A percentile compares a stretch with the other conserved stretches of the same genome.
Evolutionary conservation across 2,888 invertebrate species (phyloP).

Genomic region (Eudemis profundana): DNA sequence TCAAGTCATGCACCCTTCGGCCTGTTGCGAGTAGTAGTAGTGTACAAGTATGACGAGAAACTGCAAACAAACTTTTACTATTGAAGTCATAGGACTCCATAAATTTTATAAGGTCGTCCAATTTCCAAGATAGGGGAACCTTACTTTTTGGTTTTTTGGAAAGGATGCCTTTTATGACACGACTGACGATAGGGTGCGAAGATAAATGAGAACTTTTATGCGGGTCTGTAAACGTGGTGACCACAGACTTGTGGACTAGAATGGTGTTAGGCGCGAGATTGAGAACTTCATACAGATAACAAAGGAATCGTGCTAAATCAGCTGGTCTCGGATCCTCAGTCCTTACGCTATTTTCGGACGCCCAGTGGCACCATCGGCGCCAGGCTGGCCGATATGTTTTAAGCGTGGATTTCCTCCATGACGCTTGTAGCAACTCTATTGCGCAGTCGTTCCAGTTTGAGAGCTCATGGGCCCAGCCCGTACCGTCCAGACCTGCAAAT

Average conservation of each 20-base stretch:
- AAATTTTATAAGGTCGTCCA: not conserved
- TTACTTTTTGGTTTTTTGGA: not conserved
- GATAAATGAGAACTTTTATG: not conserved
- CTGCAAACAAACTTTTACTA: not conserved
- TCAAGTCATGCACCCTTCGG: not conserved
- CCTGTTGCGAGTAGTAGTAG: not conserved
- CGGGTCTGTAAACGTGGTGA: not conserved
- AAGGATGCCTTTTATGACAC: not conserved
- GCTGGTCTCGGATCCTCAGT: not conserved
- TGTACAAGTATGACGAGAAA: not conserved
- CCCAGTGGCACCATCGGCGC: not conserved
- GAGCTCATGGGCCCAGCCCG: slow-evolving; percentile 5
- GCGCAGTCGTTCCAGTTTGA: not conserved
- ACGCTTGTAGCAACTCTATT: not conserved
- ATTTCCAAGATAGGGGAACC: not conserved
- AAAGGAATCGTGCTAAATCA: not conserved
- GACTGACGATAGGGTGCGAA: not conserved
- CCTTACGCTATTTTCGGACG: not conserved
- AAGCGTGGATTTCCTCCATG: not conserved
- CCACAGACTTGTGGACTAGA: not conserved
- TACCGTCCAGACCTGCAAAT: slow-evolving; percentile 13
- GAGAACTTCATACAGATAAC: not conserved
- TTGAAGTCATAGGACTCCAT: not conserved
- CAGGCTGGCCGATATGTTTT: not conserved
- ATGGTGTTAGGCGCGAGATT: not conserved